phyloP scores from a whole-genome alignment of 2,888 invertebrate species.

The Odontomyia ornata region DNA sequence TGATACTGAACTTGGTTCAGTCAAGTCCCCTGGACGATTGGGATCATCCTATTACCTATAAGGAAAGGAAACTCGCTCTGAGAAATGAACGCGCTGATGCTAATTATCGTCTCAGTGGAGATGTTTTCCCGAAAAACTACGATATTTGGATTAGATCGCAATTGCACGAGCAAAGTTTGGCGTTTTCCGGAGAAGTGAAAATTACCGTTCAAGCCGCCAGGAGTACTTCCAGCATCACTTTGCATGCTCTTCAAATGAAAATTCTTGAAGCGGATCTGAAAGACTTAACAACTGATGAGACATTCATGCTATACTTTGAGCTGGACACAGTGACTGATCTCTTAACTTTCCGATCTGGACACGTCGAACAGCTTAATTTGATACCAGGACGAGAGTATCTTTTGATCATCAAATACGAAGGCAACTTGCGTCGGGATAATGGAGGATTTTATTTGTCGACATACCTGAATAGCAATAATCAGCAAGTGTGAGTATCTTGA shows the following conservation, averaged over 20 bases:
- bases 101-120: conserved; percentile 25
- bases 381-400: conserved; percentile 62
- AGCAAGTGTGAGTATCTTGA: conserved; percentile 31
- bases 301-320: not conserved
- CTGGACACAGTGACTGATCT: conserved; percentile 54
- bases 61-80: not conserved
- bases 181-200: conserved; percentile 13
- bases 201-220: conserved; percentile 1
- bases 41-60: conserved; percentile 1
- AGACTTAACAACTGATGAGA: not conserved
- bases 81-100: not conserved
- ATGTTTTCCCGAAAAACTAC: conserved; percentile 9
- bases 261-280: not conserved
- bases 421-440: conserved; percentile 69
- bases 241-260: conserved; percentile 16
- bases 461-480: conserved; percentile 58
- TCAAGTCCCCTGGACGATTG: not conserved
- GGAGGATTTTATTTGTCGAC: conserved; percentile 73
- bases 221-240: not conserved
- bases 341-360: conserved; percentile 48
- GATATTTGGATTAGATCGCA: conserved; percentile 2
- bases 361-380: not conserved
- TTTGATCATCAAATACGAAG: conserved; percentile 68
- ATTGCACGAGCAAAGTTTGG: not conserved
- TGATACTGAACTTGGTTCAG: not conserved